Conservation (phyloP, 2,888 invertebrate genomes). For the Euphydryas editha region DNA sequence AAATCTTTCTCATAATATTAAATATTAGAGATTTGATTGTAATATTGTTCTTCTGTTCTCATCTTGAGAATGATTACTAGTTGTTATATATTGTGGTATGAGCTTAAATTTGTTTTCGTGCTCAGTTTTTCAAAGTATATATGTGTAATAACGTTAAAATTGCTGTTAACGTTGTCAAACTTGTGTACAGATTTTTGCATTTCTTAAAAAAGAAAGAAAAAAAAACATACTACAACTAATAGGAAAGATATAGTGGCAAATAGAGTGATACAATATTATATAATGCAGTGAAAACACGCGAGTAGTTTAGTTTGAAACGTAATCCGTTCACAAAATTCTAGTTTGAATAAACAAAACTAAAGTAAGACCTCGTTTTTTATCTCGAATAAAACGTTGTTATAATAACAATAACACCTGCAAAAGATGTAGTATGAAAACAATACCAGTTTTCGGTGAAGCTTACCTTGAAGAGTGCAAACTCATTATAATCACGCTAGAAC, state of each 20-base stretch:
- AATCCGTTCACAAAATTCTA: not conserved
- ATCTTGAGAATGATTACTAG: not conserved
- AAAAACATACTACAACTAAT: too few relatives aligned
- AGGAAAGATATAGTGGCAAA: too few relatives aligned
- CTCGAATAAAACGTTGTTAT: constrained; percentile 1
- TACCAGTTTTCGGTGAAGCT: constrained; percentile 11
- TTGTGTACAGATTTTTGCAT: too few relatives aligned
- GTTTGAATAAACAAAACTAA: not conserved
- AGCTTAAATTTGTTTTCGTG: not conserved
- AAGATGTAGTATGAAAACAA: constrained; percentile 12
- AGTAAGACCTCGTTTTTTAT: not conserved
- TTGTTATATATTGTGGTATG: not conserved
- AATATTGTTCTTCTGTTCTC: constrained; percentile 1
- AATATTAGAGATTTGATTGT: constrained; percentile 8
- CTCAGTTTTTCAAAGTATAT: too few relatives aligned
- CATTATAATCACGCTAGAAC: constrained; percentile 8
- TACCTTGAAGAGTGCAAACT: constrained; percentile 14
- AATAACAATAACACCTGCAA: constrained; percentile 10
- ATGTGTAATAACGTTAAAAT: too few relatives aligned
- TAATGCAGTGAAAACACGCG: too few relatives aligned
- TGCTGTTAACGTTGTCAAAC: too few relatives aligned
- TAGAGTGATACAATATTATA: too few relatives aligned
- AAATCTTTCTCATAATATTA: constrained; percentile 4
- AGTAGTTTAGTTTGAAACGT: not conserved
- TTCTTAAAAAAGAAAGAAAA: too few relatives aligned